Conservation (phyloP, 2,113 vertebrate genomes). For the Serilophus lunatus region DNA sequence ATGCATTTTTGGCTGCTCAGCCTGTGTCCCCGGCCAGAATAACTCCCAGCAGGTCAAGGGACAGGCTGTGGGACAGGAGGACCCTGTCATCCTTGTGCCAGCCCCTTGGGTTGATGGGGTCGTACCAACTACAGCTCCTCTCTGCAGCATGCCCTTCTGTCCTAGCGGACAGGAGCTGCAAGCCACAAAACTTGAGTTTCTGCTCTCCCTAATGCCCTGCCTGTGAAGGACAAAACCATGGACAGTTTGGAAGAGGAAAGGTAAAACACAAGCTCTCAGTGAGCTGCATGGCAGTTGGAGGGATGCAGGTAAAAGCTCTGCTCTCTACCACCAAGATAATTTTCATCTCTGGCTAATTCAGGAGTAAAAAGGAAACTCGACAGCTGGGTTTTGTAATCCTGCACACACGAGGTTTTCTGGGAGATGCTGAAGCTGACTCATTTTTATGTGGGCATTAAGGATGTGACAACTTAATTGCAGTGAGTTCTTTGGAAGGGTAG, state of each 20-base stretch:
- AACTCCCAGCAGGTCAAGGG: neutral
- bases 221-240: neutral
- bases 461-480: conserved; percentile 69
- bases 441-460: conserved; percentile 54
- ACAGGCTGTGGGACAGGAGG: rapidly evolving
- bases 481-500: conserved; percentile 16
- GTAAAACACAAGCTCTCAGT: neutral
- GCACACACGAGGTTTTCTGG: neutral
- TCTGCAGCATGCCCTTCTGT: neutral
- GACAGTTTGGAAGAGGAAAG: neutral
- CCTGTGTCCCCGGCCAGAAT: neutral
- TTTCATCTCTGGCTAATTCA: conserved; percentile 26
- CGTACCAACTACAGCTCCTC: rapidly evolving
- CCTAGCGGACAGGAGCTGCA: neutral
- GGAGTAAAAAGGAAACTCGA: neutral
- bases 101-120: rapidly evolving
- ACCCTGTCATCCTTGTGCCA: neutral
- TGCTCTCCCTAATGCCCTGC: neutral
- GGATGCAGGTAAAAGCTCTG: conserved; percentile 16
- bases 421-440: conserved; percentile 3
- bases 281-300: neutral
- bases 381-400: conserved; percentile 16
- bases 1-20: neutral
- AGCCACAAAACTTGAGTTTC: neutral
- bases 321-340: neutral